Base-by-base conservation (phyloP, 1,140 invertebrate genomes). In the Drosophila orosa region DNA sequence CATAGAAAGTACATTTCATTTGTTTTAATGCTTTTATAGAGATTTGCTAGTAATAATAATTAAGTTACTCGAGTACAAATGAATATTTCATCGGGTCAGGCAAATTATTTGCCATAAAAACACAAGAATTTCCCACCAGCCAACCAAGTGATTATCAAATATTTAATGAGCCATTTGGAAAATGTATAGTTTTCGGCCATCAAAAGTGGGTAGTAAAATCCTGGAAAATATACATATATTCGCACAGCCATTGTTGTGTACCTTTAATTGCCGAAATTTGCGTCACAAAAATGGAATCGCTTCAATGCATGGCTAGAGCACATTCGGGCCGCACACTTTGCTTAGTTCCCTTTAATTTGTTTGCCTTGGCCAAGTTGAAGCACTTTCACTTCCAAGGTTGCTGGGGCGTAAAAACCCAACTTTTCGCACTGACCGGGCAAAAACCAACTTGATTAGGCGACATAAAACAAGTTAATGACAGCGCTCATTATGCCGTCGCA, bases 391-490 rank as follows among this genome's bases (percentile, higher is more conserved):
- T n/a, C 12, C 66, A 67, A 68, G 65, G 65, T 13, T 37, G 31
- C 42, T 25, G 22, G 35, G 54, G 25, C 31, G 55, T 42, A 24
- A 60, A 61, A 33, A 13, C 42, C 17, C 42, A 39, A 42, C 39
- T 42, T 63, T 52, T 68, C 17, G 37, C 25, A 22, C n/a, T 40
- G 54, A 33, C 29, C 45, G 27, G 48, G 77, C 60, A 76, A 80
- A 83, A 76, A 39, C 12, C 44, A 25, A 37, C 62, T 74, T 85
- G 80, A 83, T 84, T 83, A 76, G 71, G 77, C 76, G 72, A 82
- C 79, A 85, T 86, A 82, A 87, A 82, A 87, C 83, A 82, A 82
- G 83, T 86, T 87, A 82, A 86, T 82, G 83, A 86, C 78, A 78
- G 62, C 24, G 57, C 82, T 87, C 78, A 82, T 86, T 87, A 87